These are phyloP conservation scores for Halesus radiatus DNA, from an alignment of 1,140 invertebrate species.

Conservation along the genomic window DNA sequence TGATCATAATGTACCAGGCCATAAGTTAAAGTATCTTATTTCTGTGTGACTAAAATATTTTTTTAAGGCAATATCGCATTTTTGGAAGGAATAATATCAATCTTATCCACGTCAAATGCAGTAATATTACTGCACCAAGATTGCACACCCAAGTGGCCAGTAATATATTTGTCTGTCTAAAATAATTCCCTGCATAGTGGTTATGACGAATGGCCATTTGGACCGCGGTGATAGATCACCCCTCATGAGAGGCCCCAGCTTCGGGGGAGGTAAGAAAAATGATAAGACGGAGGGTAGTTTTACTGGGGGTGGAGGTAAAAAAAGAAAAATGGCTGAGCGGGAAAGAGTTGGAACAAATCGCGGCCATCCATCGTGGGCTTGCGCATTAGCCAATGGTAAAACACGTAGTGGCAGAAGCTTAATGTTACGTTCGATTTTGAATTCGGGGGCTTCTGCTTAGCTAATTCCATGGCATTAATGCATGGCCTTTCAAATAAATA, in stretches of 20 bases:
- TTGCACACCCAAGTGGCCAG: neutral
- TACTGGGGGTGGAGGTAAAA: neutral
- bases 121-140: no score
- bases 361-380: constrained; percentile 43
- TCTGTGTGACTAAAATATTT: no score
- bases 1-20: no score
- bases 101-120: no score
- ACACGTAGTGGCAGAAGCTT: no score
- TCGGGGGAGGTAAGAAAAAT: constrained; percentile 18
- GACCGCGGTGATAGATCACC: neutral
- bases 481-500: no score
- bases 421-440: no score
- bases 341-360: constrained; percentile 50
- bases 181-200: constrained; percentile 24
- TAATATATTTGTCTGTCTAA: constrained; percentile 17
- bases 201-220: constrained; percentile 12
- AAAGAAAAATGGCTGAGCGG: constrained; percentile 12
- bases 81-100: no score
- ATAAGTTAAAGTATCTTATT: no score
- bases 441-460: neutral
- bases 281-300: constrained; percentile 24
- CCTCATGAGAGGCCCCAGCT: constrained; percentile 24
- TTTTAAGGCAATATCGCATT: no score
- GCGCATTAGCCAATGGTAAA: constrained; percentile 1
- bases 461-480: neutral